Base-by-base conservation (phyloP, 2,888 invertebrate species). In the Polia nebulosa region DNA sequence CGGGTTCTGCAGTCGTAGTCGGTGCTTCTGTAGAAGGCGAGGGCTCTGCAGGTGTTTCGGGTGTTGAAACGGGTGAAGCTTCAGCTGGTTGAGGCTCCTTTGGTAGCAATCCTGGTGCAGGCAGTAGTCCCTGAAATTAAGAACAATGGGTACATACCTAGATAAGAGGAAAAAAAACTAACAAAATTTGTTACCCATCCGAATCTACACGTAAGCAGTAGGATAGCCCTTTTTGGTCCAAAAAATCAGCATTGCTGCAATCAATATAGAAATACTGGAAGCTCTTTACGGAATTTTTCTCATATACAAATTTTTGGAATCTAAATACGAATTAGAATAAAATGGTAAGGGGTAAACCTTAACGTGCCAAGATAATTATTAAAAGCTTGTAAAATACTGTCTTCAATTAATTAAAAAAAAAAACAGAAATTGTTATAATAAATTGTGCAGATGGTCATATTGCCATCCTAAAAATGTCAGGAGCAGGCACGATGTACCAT, bases 71-170 rank as follows among this genome's bases (percentile, higher is more conserved):
- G 17, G 85, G 69, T 44, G 82, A 72, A 17, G 82, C 65, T 57
- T 74, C 81, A n/a, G 82, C 67, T 27, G 82, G 57, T 15, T 80
- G 84, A 29, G 84, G 57, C 20, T 81, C 83, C 57, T 86, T 89
- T 2, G 90, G 87, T 9, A 83, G 66, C 5, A 85, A 74, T n/a
- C 85, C 80, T 34, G 89, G 81, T 20, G 85, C 81, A 13, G 92
- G 90, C 36, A 91, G 59, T 57, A 93, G 65, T 57, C 91, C 91
- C 94, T 94, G 91, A 64, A 94, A 92, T 70, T 8, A 7, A 51
- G 1, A 45, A 51, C 17, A 7, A 2, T 44, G 13, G 15, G 6
- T 5, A 41, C 15, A 39, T n/a, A n/a, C 0, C 17, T n/a, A 41
- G 39, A 41, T 41, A 41, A 41, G 7, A 25, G 25, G 25, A 15